A percentile compares a stretch with the other conserved stretches of the same genome.
phyloP scores from a whole-genome alignment of 2,888 invertebrate genomes.

The Laspeyria flexula region DNA sequence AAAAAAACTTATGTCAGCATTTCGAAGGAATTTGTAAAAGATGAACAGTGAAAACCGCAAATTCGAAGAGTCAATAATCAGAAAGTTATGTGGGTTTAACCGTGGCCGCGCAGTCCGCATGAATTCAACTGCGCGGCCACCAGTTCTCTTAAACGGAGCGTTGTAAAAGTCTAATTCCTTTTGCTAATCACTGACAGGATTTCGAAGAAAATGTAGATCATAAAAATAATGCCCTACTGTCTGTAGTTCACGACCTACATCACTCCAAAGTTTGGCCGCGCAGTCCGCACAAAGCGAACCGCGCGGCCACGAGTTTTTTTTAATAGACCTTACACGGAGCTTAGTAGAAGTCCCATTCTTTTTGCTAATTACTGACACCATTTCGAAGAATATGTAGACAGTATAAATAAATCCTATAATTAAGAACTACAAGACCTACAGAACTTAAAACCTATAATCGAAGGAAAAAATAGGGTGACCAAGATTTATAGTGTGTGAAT shows the following conservation, averaged over 20 bases:
- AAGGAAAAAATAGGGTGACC: slow-evolving; percentile 10
- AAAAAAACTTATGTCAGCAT: slow-evolving; percentile 25
- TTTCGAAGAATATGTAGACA: slow-evolving; percentile 14
- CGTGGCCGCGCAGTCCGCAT: slow-evolving; percentile 14
- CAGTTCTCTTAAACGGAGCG: slow-evolving; percentile 7
- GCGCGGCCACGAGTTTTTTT: slow-evolving; percentile 9
- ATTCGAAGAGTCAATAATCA: slow-evolving; percentile 7
- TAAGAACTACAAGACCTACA: slow-evolving; percentile 16
- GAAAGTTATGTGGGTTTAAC: slow-evolving; percentile 15
- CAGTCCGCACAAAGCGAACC: slow-evolving; percentile 8
- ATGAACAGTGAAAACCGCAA: slow-evolving; percentile 7
- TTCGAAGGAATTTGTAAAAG: slow-evolving; percentile 8
- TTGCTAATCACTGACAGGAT: slow-evolving; percentile 15
- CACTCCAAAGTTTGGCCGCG: slow-evolving; percentile 18
- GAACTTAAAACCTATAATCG: slow-evolving; percentile 19
- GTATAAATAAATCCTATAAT: slow-evolving; percentile 14
- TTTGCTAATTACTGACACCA: slow-evolving; percentile 15
- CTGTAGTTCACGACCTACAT: slow-evolving; percentile 15
- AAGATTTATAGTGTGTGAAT: slow-evolving; percentile 19
- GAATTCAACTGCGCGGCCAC: slow-evolving; percentile 10
- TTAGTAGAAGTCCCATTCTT: slow-evolving; percentile 9
- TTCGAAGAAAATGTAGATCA: slow-evolving; percentile 15
- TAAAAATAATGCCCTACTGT: slow-evolving; percentile 16
- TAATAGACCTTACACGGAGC: slow-evolving; percentile 14
- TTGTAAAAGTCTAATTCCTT: slow-evolving; percentile 14